Base-by-base conservation (phyloP, 1,140 invertebrate species). In the Drosophila santomea region DNA sequence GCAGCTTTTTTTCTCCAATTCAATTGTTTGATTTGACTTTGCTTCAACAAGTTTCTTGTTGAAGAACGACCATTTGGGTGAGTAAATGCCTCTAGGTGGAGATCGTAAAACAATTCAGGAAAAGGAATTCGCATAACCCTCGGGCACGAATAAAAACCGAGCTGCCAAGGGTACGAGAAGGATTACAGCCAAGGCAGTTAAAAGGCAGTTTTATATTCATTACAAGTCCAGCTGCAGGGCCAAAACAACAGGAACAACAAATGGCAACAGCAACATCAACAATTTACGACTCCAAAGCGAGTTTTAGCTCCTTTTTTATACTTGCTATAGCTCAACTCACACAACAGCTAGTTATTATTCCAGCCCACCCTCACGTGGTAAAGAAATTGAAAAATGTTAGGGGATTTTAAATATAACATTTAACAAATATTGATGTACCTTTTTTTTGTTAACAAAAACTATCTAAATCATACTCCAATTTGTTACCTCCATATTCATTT, bases 141-240 rank as follows among this genome's bases (percentile, higher is more conserved):
- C 12, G 52, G 45, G 58, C 50, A 68, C 73, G 77, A 45, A 63
- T 47, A 75, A 66, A 50, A 66, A 50, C 23, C 25, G 10, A 17
- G 44, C 20, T 8, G 17, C 7, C 15, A 20, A 52, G 45, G 25
- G 11, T 8, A 58, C 14, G 32, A n/a, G 44, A 36, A 48, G 41
- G 39, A 47, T 64, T 47, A 48, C 48, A 23, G 25, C 35, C 36
- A 69, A 66, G 63, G 83, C 83, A 82, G 79, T 88, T 82, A 88
- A 86, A 82, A 69, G 66, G 44, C 71, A 71, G 79, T 88, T 82
- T 82, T 86, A 76, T 88, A 79, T 86, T 79, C 83, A 86, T 88
- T 83, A 86, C 74, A 48, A 76, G 59, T 64, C 80, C 45, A 47
- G 61, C 60, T 56, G 38, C 51, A 60, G 14, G 36, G 59, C 44